Base-by-base conservation (phyloP, 2,113 vertebrate genomes). In the Centrocercus urophasianus region DNA sequence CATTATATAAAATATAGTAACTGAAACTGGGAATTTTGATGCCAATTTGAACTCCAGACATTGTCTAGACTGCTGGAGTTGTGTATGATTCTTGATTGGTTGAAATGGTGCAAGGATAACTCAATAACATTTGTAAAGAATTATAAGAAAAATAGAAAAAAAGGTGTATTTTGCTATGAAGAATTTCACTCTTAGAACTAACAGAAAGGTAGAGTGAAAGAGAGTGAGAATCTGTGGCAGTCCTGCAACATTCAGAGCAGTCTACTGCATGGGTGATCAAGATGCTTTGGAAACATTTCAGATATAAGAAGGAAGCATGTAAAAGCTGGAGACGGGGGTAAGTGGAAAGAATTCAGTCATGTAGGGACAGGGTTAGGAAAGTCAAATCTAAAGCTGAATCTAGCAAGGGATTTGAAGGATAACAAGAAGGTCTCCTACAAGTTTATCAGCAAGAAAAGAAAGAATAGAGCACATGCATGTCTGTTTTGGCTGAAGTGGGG, bases 291-390 rank as follows among this genome's bases (percentile, higher is more conserved):
- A 61, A 36, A 81, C 75, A 52, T 17, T 6, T 17, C 17, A 7
- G 45, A n/a, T 5, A 3, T 45, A 10, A 74, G 70, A 75, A 63
- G 32, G 45, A 86, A 69, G 8, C 0, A 0, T 56, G 17, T 34
- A 75, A 61, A 70, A 79, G 7, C 12, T 32, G 3, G 52, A 52
- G 78, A 5, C 28, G 52, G 43, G 1, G 7, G 10, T 8, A n/a
- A 32, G 50, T 47, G 45, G 52, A 42, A 67, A 42, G 21, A 63
- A 43, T 11, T 64, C 17, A 30, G 1, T 63, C 25, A 11, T 20
- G 4, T 0, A 1, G 18, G 22, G 30, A 8, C 59, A 36, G 30
- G n/a, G 13, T 83, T 80, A 80, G 52, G 6, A 69, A 76, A 48
- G 28, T n/a, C 15, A 42, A 83, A 69, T 42, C 24, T 10, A 30